These are phyloP conservation scores for Crocallis elinguaria DNA, from an alignment of 2,888 invertebrate genomes.

Conservation along the genomic window DNA sequence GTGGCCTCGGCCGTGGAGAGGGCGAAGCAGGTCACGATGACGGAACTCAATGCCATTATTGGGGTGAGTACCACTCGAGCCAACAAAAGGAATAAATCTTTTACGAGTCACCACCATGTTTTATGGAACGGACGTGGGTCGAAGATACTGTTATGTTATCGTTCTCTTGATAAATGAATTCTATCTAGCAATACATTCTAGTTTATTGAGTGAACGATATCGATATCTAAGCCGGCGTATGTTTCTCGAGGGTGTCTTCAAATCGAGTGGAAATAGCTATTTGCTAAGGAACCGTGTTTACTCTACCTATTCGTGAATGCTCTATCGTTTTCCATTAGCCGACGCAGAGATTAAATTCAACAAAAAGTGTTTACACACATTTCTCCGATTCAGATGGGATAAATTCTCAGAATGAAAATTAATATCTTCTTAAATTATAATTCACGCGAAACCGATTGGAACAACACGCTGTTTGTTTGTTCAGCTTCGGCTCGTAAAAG, in stretches of 20 bases:
- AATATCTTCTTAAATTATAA: conserved; percentile 56
- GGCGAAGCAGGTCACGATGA: conserved; percentile 98
- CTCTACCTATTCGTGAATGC: conserved; percentile 14
- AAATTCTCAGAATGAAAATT: conserved; percentile 52
- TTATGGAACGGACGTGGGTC: conserved; percentile 38
- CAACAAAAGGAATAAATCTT: conserved; percentile 39
- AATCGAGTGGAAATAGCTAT: conserved; percentile 24
- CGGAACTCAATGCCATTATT: conserved; percentile 96
- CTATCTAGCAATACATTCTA: conserved; percentile 33
- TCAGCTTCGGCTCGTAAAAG: conserved; percentile 59
- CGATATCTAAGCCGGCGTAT: conserved; percentile 17
- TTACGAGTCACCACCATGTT: conserved; percentile 36
- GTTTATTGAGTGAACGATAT: conserved; percentile 19
- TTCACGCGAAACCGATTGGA: conserved; percentile 62
- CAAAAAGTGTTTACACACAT: conserved; percentile 15
- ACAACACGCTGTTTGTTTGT: conserved; percentile 63
- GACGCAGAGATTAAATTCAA: conserved; percentile 12
- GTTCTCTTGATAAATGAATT: conserved; percentile 30
- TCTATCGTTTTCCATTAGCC: conserved; percentile 24
- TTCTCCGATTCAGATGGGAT: conserved; percentile 23
- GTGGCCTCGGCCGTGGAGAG: conserved; percentile 96
- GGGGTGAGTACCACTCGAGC: conserved; percentile 88
- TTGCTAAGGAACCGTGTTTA: conserved; percentile 21
- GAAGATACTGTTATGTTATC: conserved; percentile 35
- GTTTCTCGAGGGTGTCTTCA: conserved; percentile 25